Base-by-base conservation (phyloP, 2,888 invertebrate species). In the Spialia ferax region DNA sequence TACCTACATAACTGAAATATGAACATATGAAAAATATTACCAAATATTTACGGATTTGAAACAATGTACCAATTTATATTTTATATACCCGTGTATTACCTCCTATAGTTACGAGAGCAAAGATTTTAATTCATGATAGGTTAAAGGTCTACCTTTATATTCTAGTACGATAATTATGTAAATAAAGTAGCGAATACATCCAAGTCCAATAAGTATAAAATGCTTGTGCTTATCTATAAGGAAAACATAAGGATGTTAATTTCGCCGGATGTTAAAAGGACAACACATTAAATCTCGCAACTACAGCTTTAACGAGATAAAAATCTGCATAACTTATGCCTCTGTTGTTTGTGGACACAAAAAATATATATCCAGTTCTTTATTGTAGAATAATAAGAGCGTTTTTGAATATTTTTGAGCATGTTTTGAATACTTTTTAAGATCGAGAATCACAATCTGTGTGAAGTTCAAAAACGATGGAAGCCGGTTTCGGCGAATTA, bases 281-380 rank as follows among this genome's bases (percentile, higher is more conserved):
- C 45, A 48, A 50, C 23, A 50, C 23, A 20, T 48, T 35, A 11
- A 52, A 22, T 38, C 54, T 26, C 68, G 50, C 50, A 45, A 45
- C 52, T 54, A n/a, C 45, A 68, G 83, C 84, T 86, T 88, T 85
- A 87, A 84, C 80, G 74, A 84, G 79, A 88, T 89, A 88, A 87
- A 85, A 88, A 85, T 85, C 82, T 85, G 82, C 84, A 86, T 88
- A 82, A 81, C 81, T 82, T 77, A 87, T 84, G 82, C 71, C 63
- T 55, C 70, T 70, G 71, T 72, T 70, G 68, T 70, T 69, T 13
- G 42, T 35, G 45, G 32, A 23, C 23, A 20, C 57, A 11, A 59
- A 63, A 57, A 23, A 15, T 32, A 60, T 15, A 38, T 29, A 38
- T 29, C 38, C 8, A 52, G 8, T 26, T 38, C 22, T 26, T 18